These are phyloP conservation scores for Pampusana beccarii DNA, from an alignment of 2,113 vertebrate species.

Conservation along the genomic window DNA sequence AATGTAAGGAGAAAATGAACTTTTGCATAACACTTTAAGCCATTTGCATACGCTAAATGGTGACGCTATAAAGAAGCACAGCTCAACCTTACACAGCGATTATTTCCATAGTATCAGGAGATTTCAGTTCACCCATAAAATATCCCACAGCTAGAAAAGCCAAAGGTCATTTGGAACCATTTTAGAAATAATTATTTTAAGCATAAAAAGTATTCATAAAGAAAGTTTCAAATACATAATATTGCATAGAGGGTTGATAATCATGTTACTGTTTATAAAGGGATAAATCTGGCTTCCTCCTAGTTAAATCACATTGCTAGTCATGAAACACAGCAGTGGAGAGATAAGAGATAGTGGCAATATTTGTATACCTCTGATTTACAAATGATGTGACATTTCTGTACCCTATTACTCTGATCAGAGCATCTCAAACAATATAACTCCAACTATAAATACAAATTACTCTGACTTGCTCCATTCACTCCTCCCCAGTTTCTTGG, in stretches of 20 bases:
- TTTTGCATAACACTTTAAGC: background rate
- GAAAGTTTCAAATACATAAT: background rate
- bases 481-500: background rate
- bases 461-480: background rate
- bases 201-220: background rate
- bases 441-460: background rate
- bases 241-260: background rate
- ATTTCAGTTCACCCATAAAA: background rate
- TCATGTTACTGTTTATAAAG: background rate
- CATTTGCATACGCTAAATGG: background rate
- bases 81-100: background rate
- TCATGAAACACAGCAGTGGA: fast-evolving
- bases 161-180: background rate
- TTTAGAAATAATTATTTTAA: background rate
- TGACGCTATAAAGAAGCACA: background rate
- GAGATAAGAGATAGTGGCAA: background rate
- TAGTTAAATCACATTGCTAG: background rate
- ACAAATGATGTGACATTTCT: background rate
- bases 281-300: background rate
- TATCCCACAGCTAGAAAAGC: background rate
- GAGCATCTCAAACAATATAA: background rate
- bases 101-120: background rate
- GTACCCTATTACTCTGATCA: background rate
- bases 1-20: background rate
- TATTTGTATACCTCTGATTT: background rate